Evolutionary conservation across 2,113 vertebrate species (phyloP), one percentile per base, ranked within the genome.

Genomic region (Prunella himalayana): DNA sequence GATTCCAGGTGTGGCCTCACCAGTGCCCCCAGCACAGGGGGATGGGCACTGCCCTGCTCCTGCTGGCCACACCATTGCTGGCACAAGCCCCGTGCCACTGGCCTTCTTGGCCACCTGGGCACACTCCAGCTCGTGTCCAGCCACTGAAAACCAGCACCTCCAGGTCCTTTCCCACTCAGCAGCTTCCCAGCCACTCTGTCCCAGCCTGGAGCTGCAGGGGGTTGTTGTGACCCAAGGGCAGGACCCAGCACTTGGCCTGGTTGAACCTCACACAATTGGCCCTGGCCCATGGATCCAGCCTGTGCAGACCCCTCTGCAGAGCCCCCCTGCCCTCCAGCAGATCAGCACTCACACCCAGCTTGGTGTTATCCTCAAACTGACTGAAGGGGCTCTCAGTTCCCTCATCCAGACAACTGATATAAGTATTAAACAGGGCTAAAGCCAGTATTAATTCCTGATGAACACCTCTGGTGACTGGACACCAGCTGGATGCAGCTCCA

Each of bases 331-430:
- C 15, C 39, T 53, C 39, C 84, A 54, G 45, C 23, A 61, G 6
- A 20, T 39, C 22, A 0, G 15, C 23, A 39, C 5, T 60, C 47
- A 0, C 19, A 30, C 20, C 41, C 3, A 47, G 0, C 13, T 15
- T 5, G 15, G 7, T 13, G 1, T 3, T 0, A 0, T 21, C 7
- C 15, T 21, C 21, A 54, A 5, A 1, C 10, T 70, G n/a, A 54
- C 41, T 30, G 9, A 54, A 5, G 2, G 7, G 10, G 4, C 2
- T 11, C 24, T 41, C n/a, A 39, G 7, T 41, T 1, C 13, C 13
- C 11, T 63, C n/a, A 41, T 30, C 7, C 15, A 45, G 16, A 30
- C 12, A 28, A 35, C 12, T 21, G 11, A n/a, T 47, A 31, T 15
- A 49, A 25, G 4, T 31, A 27, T 49, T 27, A 31, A 47, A 47